phyloP scores from a whole-genome alignment of 2,888 invertebrate species.

The Galerucella pusilla region DNA sequence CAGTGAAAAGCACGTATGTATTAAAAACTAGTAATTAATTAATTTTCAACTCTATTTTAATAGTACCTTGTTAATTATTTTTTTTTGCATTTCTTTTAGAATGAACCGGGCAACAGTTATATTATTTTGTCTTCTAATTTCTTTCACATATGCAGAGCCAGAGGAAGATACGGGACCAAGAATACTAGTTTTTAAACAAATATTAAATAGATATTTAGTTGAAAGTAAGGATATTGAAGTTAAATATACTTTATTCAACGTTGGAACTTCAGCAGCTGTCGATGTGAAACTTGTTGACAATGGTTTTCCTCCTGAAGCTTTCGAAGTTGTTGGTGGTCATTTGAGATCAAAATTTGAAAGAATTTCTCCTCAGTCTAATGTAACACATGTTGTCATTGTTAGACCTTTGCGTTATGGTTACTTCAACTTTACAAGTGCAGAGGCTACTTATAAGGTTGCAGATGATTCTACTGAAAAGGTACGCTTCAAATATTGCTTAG shows the following conservation, averaged over 20 bases:
- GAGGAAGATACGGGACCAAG: conserved; percentile 83
- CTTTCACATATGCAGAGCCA: conserved; percentile 55
- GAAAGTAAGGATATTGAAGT: conserved; percentile 96
- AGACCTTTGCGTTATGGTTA: conserved; percentile 91
- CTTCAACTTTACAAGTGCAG: conserved; percentile 97
- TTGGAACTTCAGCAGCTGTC: conserved; percentile 90
- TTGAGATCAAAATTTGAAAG: conserved; percentile 85
- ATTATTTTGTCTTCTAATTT: conserved; percentile 48
- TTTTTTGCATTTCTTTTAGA: conserved; percentile 36
- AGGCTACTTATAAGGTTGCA: conserved; percentile 86
- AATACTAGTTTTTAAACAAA: conserved; percentile 91
- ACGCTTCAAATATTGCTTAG: conserved; percentile 17
- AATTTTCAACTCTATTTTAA: neutral
- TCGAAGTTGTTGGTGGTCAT: conserved; percentile 90
- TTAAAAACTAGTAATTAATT: neutral
- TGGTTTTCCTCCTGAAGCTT: conserved; percentile 92
- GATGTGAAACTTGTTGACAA: conserved; percentile 89
- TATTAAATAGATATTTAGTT: conserved; percentile 95
- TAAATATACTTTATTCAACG: conserved; percentile 94
- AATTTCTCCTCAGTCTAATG: conserved; percentile 92
- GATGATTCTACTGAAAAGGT: conserved; percentile 66
- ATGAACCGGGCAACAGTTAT: conserved; percentile 39
- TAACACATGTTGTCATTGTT: conserved; percentile 92
- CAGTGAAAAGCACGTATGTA: conserved; percentile 24
- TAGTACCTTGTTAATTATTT: conserved; percentile 2